Conservation (phyloP, 2,113 vertebrate genomes). For the Phylloscopus whistleri region DNA sequence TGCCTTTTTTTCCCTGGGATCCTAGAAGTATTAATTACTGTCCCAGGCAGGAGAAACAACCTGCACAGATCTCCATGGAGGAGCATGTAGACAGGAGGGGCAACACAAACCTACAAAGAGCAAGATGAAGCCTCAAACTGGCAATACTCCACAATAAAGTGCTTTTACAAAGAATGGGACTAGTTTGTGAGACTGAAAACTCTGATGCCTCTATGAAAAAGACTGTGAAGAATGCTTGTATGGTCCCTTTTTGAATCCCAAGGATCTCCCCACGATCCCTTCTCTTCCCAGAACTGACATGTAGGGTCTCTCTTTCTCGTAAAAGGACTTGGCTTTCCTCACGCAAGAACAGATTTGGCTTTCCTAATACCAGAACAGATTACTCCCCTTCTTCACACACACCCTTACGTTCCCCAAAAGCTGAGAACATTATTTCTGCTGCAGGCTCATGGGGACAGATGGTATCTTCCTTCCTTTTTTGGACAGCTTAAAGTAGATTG, state of each 20-base stretch:
- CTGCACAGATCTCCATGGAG: neutral
- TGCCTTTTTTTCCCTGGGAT: neutral
- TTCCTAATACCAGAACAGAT: slow-evolving; percentile 12
- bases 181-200: neutral
- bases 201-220: neutral
- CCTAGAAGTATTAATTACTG: neutral
- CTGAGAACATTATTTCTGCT: slow-evolving; percentile 11
- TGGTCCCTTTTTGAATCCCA: neutral
- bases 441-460: slow-evolving; percentile 11
- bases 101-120: neutral
- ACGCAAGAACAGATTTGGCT: neutral
- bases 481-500: slow-evolving; percentile 1
- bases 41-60: neutral
- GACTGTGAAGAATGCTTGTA: neutral
- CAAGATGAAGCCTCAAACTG: neutral
- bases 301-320: neutral
- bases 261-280: neutral
- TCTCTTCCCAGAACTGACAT: neutral
- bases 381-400: neutral
- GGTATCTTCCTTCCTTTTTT: slow-evolving; percentile 30
- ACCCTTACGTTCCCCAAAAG: neutral
- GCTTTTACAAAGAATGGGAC: neutral
- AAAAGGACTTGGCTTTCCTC: slow-evolving; percentile 1
- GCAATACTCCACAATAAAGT: neutral
- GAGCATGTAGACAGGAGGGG: neutral